Evolutionary conservation across 2,113 vertebrate species (phyloP).

Genomic region (Motacilla alba): DNA sequence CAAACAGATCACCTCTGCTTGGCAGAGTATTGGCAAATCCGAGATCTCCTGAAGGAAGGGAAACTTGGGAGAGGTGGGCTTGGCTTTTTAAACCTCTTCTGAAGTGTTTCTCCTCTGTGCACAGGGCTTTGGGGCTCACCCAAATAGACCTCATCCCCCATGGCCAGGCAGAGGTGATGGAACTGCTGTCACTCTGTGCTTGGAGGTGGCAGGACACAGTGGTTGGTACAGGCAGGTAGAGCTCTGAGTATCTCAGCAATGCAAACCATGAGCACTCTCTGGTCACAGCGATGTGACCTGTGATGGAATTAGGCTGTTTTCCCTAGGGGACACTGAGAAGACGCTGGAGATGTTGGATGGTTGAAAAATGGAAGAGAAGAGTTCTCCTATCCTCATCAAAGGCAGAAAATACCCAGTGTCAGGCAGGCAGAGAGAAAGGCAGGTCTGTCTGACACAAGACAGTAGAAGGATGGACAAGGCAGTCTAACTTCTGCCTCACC

Average conservation of each 20-base stretch:
- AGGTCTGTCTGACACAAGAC: neutral
- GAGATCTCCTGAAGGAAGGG: constrained; percentile 76
- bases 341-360: neutral
- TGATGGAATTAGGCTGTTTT: neutral
- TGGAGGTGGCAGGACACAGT: neutral
- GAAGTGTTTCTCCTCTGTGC: neutral
- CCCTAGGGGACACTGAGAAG: neutral
- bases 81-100: neutral
- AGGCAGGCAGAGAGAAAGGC: neutral
- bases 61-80: constrained; percentile 37
- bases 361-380: neutral
- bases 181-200: accelerated
- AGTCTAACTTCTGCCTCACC: neutral
- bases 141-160: neutral
- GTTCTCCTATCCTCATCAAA: accelerated
- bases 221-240: accelerated
- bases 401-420: neutral
- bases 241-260: neutral
- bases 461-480: neutral
- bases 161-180: accelerated
- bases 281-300: neutral
- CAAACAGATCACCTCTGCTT: constrained; percentile 70
- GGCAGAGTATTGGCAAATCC: constrained; percentile 74
- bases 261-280: accelerated
- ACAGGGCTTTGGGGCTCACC: neutral